Conservation (phyloP, 2,888 invertebrate genomes). For the Clistopyga incitator region DNA sequence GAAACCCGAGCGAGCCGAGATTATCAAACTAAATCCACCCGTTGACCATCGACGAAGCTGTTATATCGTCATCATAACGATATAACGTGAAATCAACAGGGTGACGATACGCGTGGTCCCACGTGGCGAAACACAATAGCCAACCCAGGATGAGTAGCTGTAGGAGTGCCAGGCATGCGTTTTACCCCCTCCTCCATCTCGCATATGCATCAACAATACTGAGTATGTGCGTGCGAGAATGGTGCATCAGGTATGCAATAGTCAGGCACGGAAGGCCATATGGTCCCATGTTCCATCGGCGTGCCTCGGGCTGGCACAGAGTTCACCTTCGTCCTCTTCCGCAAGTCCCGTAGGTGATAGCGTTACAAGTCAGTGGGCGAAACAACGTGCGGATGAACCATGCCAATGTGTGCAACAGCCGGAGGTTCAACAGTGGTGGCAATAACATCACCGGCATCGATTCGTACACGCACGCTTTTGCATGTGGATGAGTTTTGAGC, state of each 20-base stretch:
- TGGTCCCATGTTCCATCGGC: constrained; percentile 20
- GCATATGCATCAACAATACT: constrained; percentile 30
- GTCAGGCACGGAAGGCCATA: background rate
- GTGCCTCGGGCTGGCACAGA: constrained; percentile 34
- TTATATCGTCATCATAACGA: constrained; percentile 84
- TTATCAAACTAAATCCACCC: constrained; percentile 78
- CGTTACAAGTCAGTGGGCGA: constrained; percentile 57
- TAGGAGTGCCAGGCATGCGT: constrained; percentile 10
- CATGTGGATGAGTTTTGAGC: constrained; percentile 54
- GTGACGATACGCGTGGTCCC: constrained; percentile 78
- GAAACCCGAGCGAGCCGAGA: constrained; percentile 68
- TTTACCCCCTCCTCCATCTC: constrained; percentile 61
- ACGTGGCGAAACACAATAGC: constrained; percentile 81
- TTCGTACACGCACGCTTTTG: constrained; percentile 19
- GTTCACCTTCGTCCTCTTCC: constrained; percentile 45
- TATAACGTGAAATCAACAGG: constrained; percentile 84
- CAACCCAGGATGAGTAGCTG: constrained; percentile 39
- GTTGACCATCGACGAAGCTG: constrained; percentile 78
- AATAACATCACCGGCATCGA: background rate
- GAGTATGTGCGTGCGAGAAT: constrained; percentile 31
- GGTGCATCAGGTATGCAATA: constrained; percentile 9
- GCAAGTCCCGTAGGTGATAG: constrained; percentile 47
- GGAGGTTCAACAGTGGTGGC: background rate
- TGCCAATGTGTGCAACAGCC: background rate
- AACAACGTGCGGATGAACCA: constrained; percentile 41